phyloP scores from a whole-genome alignment of 2,888 invertebrate species.

The Linnaemya tessellans region DNA sequence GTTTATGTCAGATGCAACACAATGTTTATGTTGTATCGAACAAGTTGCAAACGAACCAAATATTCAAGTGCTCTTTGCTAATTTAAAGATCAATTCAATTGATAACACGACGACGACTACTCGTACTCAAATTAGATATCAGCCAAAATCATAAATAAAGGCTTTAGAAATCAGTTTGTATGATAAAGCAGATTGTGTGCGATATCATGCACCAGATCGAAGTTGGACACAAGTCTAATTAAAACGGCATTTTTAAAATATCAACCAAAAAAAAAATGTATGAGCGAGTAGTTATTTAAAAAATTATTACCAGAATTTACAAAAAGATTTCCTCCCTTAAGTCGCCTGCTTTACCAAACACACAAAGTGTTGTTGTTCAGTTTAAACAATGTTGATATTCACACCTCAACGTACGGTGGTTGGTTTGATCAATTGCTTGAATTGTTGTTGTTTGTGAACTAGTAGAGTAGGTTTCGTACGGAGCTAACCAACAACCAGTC shows the following conservation, averaged over 20 bases:
- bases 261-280: not conserved
- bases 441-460: constrained; percentile 44
- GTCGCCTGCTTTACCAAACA: constrained; percentile 10
- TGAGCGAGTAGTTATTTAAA: not conserved
- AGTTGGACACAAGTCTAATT: constrained; percentile 26
- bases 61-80: constrained; percentile 12
- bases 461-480: constrained; percentile 53
- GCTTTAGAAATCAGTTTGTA: not conserved
- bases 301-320: not conserved
- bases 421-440: constrained; percentile 68
- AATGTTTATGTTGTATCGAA: not conserved
- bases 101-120: constrained; percentile 28
- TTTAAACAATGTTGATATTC: constrained; percentile 63
- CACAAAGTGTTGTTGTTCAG: constrained; percentile 16
- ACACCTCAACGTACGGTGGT: constrained; percentile 68
- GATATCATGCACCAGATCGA: constrained; percentile 9
- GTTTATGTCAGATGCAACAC: constrained; percentile 44
- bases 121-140: not conserved
- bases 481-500: constrained; percentile 64
- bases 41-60: constrained; percentile 22
- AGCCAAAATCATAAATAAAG: constrained; percentile 18
- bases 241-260: not conserved
- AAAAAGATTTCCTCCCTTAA: constrained; percentile 56
- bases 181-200: constrained; percentile 7
- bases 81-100: not conserved